Base-by-base conservation (phyloP, 2,888 invertebrate genomes). In the Adineta ricciae region DNA sequence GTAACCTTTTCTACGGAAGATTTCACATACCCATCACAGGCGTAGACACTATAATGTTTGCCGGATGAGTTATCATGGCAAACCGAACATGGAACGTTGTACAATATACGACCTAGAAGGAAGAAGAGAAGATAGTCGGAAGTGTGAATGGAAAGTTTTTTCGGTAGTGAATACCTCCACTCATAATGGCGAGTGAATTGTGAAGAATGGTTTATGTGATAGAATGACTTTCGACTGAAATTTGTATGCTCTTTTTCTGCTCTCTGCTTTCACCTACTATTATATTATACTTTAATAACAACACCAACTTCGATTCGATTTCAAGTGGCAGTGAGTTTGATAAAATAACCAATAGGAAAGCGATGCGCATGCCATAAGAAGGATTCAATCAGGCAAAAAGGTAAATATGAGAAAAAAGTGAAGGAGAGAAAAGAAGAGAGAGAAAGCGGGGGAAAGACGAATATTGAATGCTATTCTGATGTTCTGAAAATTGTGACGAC, bases 71-170 rank as follows among this genome's bases (percentile, higher is more conserved):
- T 78, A 16, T 78, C 78, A 41, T 78, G 38, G 14, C 78, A 78
- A 38, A 78, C 78, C 41, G 38, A 41, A 78, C 78, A 78, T 78
- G 78, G n/a, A 78, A 78, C 78, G n/a, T 78, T 78, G 41, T 78
- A 78, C 24, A 78, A 78, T 41, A 78, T 78, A 9, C 78, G 78
- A 41, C 78, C 78, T 78, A 41, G 9, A 38, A 41, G 11, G 32
- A 64, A 36, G 32, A 32, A 4, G 19, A 64, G 32, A 32, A 14
- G 16, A 16, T 8, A n/a, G n/a, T n/a, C n/a, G 64, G 16, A 24
- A 1, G 16, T 64, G 14, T 27, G 32, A 64, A 27, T 64, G 16
- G 8, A 64, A 64, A 64, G 32, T 9, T 16, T 16, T 24, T 32
- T 16, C 1, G 7, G 7, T 14, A 50, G 1, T 2, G 32, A 32